Conservation (phyloP, 2,113 vertebrate genomes). For the Equus przewalskii region DNA sequence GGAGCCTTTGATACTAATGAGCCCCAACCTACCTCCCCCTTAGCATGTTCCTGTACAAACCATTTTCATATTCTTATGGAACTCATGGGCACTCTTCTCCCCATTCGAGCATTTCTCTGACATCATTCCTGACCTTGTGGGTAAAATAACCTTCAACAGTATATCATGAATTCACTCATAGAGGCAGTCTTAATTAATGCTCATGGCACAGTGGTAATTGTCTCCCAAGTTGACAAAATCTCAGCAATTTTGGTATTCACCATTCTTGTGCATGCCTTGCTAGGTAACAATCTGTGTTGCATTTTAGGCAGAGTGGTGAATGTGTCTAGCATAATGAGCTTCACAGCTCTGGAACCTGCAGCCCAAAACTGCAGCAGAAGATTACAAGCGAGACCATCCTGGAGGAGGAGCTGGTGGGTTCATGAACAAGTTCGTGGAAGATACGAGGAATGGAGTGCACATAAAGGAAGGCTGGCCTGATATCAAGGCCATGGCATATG, state of each 20-base stretch:
- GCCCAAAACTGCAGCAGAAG: conserved; percentile 90
- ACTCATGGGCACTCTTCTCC: background rate
- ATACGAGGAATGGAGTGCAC: conserved; percentile 88
- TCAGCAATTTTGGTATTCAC: accelerated
- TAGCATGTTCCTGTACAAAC: background rate
- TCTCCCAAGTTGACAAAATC: background rate
- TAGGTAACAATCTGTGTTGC: background rate
- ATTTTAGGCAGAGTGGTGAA: conserved; percentile 93
- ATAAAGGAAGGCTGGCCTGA: conserved; percentile 92
- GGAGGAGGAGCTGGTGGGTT: conserved; percentile 93
- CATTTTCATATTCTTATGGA: background rate
- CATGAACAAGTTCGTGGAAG: conserved; percentile 93
- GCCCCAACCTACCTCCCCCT: background rate
- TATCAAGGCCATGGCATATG: conserved; percentile 87
- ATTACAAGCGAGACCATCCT: conserved; percentile 93
- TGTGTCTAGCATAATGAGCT: conserved; percentile 89
- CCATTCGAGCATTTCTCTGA: background rate
- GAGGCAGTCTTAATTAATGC: background rate
- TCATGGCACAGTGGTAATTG: accelerated
- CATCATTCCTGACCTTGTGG: background rate
- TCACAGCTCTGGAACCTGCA: conserved; percentile 85
- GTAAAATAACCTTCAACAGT: background rate
- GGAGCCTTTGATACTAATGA: background rate
- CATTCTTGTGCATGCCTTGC: accelerated
- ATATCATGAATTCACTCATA: background rate